Conservation (phyloP, 2,888 invertebrate species). For the Metellina segmentata region DNA sequence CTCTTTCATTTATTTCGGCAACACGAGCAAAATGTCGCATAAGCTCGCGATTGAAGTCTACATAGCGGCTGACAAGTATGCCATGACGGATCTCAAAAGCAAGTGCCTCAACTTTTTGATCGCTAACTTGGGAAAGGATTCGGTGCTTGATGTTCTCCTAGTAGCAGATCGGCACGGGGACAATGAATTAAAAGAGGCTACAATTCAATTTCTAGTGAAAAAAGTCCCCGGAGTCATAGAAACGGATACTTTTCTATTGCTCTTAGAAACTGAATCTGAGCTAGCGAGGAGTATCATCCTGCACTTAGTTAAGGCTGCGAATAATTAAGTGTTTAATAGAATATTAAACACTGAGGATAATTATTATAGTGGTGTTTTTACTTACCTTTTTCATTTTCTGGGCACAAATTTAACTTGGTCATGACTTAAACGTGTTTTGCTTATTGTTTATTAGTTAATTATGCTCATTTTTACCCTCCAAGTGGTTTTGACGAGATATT, state of each 20-base stretch:
- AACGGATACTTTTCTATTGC: conserved; percentile 28
- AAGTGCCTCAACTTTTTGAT: conserved; percentile 27
- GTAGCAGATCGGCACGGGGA: conserved; percentile 36
- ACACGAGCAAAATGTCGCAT: conserved; percentile 11
- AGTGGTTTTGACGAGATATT: too few relatives aligned
- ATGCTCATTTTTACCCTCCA: neutral
- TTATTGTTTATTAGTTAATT: neutral
- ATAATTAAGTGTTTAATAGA: neutral
- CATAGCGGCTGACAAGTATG: conserved; percentile 64
- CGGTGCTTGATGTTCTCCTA: conserved; percentile 21
- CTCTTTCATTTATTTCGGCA: conserved; percentile 52
- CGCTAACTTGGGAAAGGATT: conserved; percentile 14
- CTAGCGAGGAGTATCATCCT: conserved; percentile 23
- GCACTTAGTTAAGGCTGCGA: neutral
- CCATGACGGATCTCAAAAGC: conserved; percentile 29
- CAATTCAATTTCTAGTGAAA: conserved; percentile 37
- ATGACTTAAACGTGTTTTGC: neutral
- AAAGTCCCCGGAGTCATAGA: conserved; percentile 9
- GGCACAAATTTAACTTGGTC: neutral
- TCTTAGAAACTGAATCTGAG: conserved; percentile 39
- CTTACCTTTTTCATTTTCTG: neutral
- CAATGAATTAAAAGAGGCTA: conserved; percentile 23
- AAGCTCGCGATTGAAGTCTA: conserved; percentile 28
- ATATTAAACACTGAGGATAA: neutral
- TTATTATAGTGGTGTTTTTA: neutral